These are phyloP conservation scores for Phyllotreta cruciferae DNA, from an alignment of 2,888 invertebrate genomes.

Conservation along the genomic window DNA sequence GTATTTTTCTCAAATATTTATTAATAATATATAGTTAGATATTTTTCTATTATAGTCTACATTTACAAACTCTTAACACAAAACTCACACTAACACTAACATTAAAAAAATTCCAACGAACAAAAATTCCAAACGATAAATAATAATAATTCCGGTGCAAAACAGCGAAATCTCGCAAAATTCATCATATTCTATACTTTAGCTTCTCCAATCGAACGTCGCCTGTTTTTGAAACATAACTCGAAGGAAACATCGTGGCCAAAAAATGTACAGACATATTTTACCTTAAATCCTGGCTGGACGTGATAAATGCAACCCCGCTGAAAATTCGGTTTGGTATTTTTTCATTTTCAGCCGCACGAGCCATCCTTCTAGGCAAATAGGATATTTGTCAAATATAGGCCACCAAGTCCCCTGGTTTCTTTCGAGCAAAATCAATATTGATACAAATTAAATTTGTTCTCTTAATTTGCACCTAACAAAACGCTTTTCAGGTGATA, in stretches of 20 bases:
- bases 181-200: slow-evolving; percentile 28
- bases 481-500: too few species aligned
- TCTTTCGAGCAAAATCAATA: too few species aligned
- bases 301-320: slow-evolving; percentile 53
- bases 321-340: slow-evolving; percentile 41
- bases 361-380: slow-evolving; percentile 8
- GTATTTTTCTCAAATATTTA: background rate
- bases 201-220: slow-evolving; percentile 37
- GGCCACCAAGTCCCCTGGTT: background rate
- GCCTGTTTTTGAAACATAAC: slow-evolving; percentile 35
- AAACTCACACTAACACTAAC: too few species aligned
- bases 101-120: too few species aligned
- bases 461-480: too few species aligned
- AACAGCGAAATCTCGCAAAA: slow-evolving; percentile 14
- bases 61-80: too few species aligned
- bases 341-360: slow-evolving; percentile 25
- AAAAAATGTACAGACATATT: slow-evolving; percentile 45
- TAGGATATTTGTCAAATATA: slow-evolving; percentile 22
- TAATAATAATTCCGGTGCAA: too few species aligned
- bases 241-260: slow-evolving; percentile 17
- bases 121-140: too few species aligned
- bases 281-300: slow-evolving; percentile 55
- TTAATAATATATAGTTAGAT: slow-evolving; percentile 9
- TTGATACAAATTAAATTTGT: too few species aligned
- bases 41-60: slow-evolving; percentile 10